These are phyloP conservation scores for Phortica magna DNA, from an alignment of 2,888 invertebrate species.

Conservation along the genomic window DNA sequence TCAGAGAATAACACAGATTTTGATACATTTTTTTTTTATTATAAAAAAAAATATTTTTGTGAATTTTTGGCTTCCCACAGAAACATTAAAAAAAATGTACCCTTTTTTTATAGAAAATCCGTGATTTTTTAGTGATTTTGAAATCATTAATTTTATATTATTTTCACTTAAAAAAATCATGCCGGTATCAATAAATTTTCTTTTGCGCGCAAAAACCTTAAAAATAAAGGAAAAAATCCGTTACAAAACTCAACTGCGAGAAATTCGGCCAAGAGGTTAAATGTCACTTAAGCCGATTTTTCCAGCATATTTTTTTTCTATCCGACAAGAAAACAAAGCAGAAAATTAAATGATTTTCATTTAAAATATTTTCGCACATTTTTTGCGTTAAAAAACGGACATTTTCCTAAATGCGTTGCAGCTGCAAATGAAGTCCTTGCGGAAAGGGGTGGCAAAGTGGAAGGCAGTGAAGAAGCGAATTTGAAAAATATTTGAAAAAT, in stretches of 20 bases:
- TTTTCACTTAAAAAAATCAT: constrained; percentile 46
- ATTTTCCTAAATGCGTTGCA: constrained; percentile 45
- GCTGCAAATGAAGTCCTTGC: constrained; percentile 47
- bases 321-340: constrained; percentile 8
- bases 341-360: constrained; percentile 44
- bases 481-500: constrained; percentile 19
- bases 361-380: constrained; percentile 45
- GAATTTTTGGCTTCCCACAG: neutral
- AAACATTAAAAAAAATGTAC: neutral
- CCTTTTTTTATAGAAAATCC: constrained; percentile 35
- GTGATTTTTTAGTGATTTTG: constrained; percentile 47
- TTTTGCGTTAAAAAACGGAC: constrained; percentile 57
- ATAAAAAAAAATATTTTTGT: neutral
- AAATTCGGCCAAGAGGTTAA: constrained; percentile 59
- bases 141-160: constrained; percentile 39
- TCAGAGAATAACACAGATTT: no score
- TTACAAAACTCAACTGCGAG: constrained; percentile 49
- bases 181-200: constrained; percentile 59
- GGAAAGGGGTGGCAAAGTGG: constrained; percentile 63
- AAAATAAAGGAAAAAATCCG: constrained; percentile 61
- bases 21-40: no score
- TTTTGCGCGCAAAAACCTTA: neutral
- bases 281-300: constrained; percentile 68
- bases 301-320: constrained; percentile 34
- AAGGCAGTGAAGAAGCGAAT: constrained; percentile 27